Evolutionary conservation across 2,113 vertebrate species (phyloP).

Genomic region (Capreolus pygargus): DNA sequence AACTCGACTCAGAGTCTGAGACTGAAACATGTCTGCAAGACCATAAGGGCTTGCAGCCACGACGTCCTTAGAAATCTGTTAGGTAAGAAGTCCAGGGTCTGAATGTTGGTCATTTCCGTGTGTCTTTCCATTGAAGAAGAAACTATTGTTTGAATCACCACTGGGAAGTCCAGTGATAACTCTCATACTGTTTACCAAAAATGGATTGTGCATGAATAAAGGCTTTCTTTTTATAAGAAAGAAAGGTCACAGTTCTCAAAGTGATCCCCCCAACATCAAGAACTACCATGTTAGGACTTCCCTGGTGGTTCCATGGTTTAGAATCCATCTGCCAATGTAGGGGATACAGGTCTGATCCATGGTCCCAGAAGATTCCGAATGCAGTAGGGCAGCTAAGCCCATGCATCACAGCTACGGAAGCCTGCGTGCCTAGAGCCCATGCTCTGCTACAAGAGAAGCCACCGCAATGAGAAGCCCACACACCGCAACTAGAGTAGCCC

Average conservation of each 20-base stretch:
- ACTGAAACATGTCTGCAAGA: accelerated
- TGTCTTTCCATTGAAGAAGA: neutral
- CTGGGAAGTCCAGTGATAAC: neutral
- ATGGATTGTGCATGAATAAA: neutral
- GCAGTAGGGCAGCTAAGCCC: neutral
- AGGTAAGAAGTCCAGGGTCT: neutral
- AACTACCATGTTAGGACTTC: neutral
- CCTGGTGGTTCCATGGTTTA: neutral
- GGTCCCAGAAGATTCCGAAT: neutral
- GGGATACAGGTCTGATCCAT: neutral
- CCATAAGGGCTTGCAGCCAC: accelerated
- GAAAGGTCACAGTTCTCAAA: neutral
- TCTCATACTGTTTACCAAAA: neutral
- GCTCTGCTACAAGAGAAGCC: neutral
- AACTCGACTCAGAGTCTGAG: accelerated
- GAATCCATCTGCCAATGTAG: neutral
- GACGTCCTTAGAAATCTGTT: neutral
- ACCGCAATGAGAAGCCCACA: accelerated
- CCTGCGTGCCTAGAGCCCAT: neutral
- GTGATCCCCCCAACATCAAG: neutral
- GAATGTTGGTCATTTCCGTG: too few species aligned
- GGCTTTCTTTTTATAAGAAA: neutral
- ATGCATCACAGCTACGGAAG: neutral
- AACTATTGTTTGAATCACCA: neutral
- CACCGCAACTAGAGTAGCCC: too few species aligned